Base-by-base conservation (phyloP, 2,797 vertebrate species). In the Enteromius treurensis region DNA sequence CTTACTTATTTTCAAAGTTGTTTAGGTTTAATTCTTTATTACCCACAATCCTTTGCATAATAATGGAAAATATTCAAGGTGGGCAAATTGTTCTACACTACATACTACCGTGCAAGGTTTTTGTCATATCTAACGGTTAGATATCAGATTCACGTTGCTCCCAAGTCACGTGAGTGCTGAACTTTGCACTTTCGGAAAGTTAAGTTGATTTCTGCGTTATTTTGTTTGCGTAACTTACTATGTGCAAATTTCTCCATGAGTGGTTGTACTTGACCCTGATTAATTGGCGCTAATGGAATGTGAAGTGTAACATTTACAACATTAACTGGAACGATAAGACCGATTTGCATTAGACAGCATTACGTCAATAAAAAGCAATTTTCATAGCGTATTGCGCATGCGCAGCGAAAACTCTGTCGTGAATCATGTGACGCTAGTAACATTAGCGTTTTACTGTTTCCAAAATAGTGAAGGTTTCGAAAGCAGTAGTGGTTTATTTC, bases 1-100 rank as follows among this genome's bases (percentile, higher is more conserved):
- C 26, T 26, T 26, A 26, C 26, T 26, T 26, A 15, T 14, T 76
- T 76, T 60, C 14, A 23, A 55, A 58, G 15, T 21, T 32, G 73
- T 58, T 19, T 34, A 29, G 32, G 10, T 55, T 34, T 37, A 23
- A n/a, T 34, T 23, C 37, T 40, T 4, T 40, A 21, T 76, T 62
- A 67, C 77, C 77, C 62, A 79, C 2, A 65, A 79, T 79, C 19
- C 62, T 4, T 23, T 67, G 77, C 29, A 37, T 21, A 5, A 34
- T 34, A n/a, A 79, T 69, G 49, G 9, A 69, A 69, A 69, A 69
- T 68, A 55, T 26, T 80, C 1, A 55, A 55, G 49, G n/a, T 55
- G 17, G 34, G 51, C 3, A 60, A 42, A 60, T 26, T 40, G 53
- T 21, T 67, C 32, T n/a, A 32, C 49, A 55, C 11, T 8, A 4